phyloP scores from a whole-genome alignment of 2,888 invertebrate species.

The Orthosia cruda region DNA sequence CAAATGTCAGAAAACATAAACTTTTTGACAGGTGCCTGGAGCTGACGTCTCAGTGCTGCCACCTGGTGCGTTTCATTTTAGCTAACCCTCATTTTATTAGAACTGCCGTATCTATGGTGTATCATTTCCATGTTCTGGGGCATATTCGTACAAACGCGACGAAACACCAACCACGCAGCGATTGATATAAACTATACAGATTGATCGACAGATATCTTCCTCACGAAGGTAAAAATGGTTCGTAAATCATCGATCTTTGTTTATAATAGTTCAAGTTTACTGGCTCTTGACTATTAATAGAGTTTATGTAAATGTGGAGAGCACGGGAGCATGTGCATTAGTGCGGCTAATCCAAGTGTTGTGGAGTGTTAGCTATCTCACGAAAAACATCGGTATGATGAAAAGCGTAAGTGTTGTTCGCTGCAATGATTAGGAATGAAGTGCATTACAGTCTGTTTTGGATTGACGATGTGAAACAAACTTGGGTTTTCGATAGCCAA shows the following conservation, averaged over 20 bases:
- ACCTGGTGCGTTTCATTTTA: too few species aligned
- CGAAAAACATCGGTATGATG: conserved; percentile 40
- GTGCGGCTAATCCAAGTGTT: conserved; percentile 28
- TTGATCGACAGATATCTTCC: conserved; percentile 37
- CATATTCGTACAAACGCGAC: neutral
- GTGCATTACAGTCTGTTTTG: conserved; percentile 8
- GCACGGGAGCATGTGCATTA: conserved; percentile 59
- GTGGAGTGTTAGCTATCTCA: conserved; percentile 45
- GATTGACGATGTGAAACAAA: neutral
- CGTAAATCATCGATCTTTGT: conserved; percentile 51
- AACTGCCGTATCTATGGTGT: too few species aligned
- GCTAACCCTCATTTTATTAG: too few species aligned
- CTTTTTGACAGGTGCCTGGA: too few species aligned
- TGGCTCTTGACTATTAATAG: conserved; percentile 61
- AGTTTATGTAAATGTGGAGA: conserved; percentile 41
- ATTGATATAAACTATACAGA: conserved; percentile 40
- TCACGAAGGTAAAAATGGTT: conserved; percentile 27
- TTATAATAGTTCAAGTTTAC: conserved; percentile 58
- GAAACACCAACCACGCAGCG: neutral
- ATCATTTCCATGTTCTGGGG: neutral
- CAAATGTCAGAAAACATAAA: too few species aligned
- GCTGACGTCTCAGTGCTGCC: too few species aligned
- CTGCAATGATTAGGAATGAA: conserved; percentile 19
- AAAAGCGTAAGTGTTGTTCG: conserved; percentile 34
- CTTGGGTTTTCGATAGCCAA: neutral